Evolutionary conservation across 2,888 invertebrate species (phyloP), one percentile per base, ranked within the genome.

Genomic region (Scaptomyza tumidula): DNA sequence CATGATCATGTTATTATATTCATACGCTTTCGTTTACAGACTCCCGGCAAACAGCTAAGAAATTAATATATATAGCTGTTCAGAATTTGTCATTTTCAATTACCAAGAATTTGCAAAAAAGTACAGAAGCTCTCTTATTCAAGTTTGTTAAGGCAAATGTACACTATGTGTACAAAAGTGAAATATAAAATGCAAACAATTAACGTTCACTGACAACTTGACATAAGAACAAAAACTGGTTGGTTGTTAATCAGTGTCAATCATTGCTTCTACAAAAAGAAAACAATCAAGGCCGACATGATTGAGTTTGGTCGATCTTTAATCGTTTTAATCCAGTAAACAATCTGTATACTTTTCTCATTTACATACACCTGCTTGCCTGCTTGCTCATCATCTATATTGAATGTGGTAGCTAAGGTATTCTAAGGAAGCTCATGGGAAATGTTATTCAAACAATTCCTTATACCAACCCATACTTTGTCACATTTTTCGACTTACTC

Each of bases 201-300:
- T 50, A 53, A 43, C 53, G 11, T 16, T 19, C 29, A 43, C 9
- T 29, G 61, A 44, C 29, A 54, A 54, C 27, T 49, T 54, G 64
- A 33, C 63, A 53, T 61, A 46, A 43, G 41, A 46, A 19, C 27
- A 10, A 19, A 19, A 43, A 19, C 27, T 19, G 31, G 9, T 27
- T 24, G 29, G 9, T 31, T 24, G 29, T 35, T 54, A 43, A 65
- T 48, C 35, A 53, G 35, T 33, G 46, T 61, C 62, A 61, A 43
- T 64, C 48, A 39, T n/a, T 13, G 19, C 5, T 1, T 49, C 10
- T 10, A 33, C 1, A 19, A 45, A 31, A 10, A 10, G 5, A 41
- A 56, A 19, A n/a, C 27, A 10, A 35, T 35, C 14, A 13, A 29
- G 14, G 29, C 44, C 29, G 59, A 7, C n/a, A 7, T 7, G 6